These are phyloP conservation scores for Aix galericulata DNA, from an alignment of 2,113 vertebrate genomes.

Conservation along the genomic window DNA sequence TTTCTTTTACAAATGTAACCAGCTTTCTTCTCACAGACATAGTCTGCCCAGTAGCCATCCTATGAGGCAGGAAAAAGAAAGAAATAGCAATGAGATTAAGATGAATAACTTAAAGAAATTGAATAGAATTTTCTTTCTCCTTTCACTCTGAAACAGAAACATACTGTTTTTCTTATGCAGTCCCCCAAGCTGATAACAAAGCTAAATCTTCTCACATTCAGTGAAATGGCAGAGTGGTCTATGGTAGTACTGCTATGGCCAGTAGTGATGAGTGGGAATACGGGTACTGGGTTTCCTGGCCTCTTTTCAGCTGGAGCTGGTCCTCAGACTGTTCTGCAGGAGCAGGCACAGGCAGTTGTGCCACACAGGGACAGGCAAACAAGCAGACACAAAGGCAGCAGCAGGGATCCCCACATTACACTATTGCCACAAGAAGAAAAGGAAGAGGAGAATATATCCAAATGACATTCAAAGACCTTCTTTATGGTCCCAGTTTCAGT, in stretches of 20 bases:
- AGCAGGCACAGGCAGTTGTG: not conserved
- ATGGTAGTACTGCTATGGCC: accelerated
- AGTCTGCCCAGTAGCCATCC: slow-evolving; percentile 52
- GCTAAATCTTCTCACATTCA: not conserved
- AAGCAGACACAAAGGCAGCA: not conserved
- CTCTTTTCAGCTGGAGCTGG: too few species aligned
- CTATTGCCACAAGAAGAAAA: not conserved
- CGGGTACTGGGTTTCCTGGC: not conserved
- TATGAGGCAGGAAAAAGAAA: not conserved
- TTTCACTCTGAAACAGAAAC: not conserved
- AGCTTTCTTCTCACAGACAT: slow-evolving; percentile 10
- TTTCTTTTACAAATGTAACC: slow-evolving; percentile 59
- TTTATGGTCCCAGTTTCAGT: not conserved
- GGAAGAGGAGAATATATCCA: not conserved
- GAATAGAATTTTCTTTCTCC: not conserved
- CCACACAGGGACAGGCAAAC: not conserved
- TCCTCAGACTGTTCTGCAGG: not conserved
- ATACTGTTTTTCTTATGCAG: not conserved
- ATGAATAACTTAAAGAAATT: not conserved
- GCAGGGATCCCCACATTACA: not conserved
- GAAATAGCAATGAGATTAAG: not conserved
- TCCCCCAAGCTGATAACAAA: not conserved
- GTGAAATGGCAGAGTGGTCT: not conserved
- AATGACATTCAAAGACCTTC: not conserved
- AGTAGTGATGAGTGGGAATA: not conserved